phyloP scores from a whole-genome alignment of 2,113 vertebrate species.

The Ahaetulla prasina region DNA sequence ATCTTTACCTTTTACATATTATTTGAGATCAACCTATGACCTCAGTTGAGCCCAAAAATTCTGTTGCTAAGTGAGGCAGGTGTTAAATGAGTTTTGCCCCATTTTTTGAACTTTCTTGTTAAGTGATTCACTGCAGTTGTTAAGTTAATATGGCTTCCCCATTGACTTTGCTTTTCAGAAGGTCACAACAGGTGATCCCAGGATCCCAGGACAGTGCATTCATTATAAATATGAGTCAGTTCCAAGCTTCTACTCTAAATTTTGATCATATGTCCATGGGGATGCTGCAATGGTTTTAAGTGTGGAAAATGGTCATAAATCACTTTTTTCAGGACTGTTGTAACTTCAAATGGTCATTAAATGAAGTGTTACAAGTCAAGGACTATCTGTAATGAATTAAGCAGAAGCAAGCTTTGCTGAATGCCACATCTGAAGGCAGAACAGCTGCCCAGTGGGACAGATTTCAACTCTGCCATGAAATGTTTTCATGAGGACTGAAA shows the following conservation, averaged over 20 bases:
- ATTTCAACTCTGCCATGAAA: neutral
- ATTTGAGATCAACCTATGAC: neutral
- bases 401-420: neutral
- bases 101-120: neutral
- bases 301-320: neutral
- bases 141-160: neutral
- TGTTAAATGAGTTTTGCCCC: neutral
- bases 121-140: no score
- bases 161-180: neutral
- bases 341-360: neutral
- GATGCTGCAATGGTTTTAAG: neutral
- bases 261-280: neutral
- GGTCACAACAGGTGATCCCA: neutral
- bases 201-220: neutral
- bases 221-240: neutral
- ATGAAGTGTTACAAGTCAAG: neutral
- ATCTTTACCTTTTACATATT: no score
- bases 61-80: neutral
- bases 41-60: neutral
- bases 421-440: neutral
- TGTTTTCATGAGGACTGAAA: neutral
- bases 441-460: neutral
- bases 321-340: neutral
- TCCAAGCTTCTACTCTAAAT: neutral
- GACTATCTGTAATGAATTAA: neutral